Base-by-base conservation (phyloP, 1,140 invertebrate genomes). In the Stegodyphus mimosarum region DNA sequence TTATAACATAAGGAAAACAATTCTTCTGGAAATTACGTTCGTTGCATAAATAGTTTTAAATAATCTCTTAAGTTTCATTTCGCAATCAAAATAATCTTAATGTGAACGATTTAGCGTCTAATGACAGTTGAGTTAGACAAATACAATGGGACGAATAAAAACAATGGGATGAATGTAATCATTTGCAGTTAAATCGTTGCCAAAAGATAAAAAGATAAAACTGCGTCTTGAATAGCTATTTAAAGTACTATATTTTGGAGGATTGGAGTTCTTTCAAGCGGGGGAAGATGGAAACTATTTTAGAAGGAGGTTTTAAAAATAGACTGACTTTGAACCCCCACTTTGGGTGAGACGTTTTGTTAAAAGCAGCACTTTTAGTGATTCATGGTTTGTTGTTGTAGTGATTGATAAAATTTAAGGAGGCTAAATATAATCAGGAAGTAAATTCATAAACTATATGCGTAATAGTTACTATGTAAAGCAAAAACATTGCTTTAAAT, bases 241-340 rank as follows among this genome's bases (percentile, higher is more conserved):
- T 76, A 53, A 76, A 66, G 33, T n/a, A 53, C 6, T 55, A 17
- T 7, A n/a, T 50, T 50, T 18, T 17, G 64, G 15, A 76, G 13
- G n/a, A 10, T 76, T 76, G 74, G 74, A 76, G 33, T 76, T 13
- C 10, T 76, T 66, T 76, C 74, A 66, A 66, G 74, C 74, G 74
- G 74, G 74, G 74, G 74, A 48, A n/a, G 74, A 64, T 9, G 11
- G n/a, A 76, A 49, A 76, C 53, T 66, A 51, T 66, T 66, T 64
- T 10, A 10, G 50, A 48, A 49, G 15, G 64, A 52, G 11, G 49
- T 11, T 63, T 67, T 78, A 78, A 67, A 51, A 67, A 78, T 78
- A 78, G 75, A 76, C 63, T 78, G 64, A 78, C 75, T 78, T 78
- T 78, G 63, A 78, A 76, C 74, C 55, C 72, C 18, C 53, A 10